phyloP scores from a whole-genome alignment of 1,140 invertebrate species.

The Drosophila orena region DNA sequence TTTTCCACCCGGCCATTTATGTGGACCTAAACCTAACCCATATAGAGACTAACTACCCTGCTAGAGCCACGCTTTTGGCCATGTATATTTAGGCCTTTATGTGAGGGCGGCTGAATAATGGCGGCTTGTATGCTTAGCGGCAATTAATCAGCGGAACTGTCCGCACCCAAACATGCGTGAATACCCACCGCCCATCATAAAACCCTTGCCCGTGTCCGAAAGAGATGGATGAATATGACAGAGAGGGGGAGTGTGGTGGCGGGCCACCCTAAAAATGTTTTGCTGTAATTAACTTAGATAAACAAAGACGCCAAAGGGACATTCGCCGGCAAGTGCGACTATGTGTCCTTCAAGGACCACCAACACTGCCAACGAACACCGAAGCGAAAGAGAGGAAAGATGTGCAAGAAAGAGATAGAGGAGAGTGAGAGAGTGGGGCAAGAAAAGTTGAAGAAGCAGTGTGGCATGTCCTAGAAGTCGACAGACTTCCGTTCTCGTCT shows the following conservation, averaged over 20 bases:
- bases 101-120: conserved; percentile 64
- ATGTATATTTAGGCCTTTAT: conserved; percentile 52
- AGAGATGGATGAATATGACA: conserved; percentile 16
- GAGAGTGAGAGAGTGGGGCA: too few relatives aligned
- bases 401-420: background rate
- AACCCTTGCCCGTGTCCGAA: conserved; percentile 3
- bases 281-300: conserved; percentile 83
- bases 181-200: conserved; percentile 36
- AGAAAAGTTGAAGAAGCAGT: background rate
- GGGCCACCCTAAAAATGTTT: conserved; percentile 76
- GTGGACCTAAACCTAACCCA: background rate
- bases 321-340: conserved; percentile 37
- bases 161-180: conserved; percentile 79
- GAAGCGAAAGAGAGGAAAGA: background rate
- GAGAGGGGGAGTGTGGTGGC: background rate
- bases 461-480: conserved; percentile 2
- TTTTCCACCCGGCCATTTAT: background rate
- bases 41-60: conserved; percentile 20
- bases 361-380: background rate
- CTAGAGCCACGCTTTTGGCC: background rate
- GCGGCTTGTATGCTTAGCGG: conserved; percentile 74
- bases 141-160: conserved; percentile 82
- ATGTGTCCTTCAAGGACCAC: conserved; percentile 35
- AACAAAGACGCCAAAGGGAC: conserved; percentile 65
- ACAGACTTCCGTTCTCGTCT: conserved; percentile 18